phyloP scores from a whole-genome alignment of 1,140 invertebrate species.

The Pseudomyrmex dendroicus region DNA sequence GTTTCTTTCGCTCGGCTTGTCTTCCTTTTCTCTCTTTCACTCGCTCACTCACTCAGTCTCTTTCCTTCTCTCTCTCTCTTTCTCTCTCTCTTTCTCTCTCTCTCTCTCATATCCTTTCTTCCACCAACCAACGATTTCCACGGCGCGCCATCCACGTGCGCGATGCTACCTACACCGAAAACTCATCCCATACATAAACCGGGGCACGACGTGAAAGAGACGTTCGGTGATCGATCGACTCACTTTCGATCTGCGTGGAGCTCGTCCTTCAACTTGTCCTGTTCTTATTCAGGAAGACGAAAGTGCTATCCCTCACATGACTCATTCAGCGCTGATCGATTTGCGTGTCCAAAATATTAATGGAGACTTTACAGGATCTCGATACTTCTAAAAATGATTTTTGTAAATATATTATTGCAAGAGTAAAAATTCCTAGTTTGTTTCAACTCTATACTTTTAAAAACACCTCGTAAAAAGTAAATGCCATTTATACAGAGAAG shows the following conservation, averaged over 20 bases:
- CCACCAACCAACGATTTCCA: not conserved
- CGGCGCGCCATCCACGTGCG: conserved; percentile 1
- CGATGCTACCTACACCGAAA: not conserved
- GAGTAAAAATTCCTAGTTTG: not conserved
- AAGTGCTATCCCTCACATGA: not conserved
- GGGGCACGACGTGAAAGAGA: conserved; percentile 1
- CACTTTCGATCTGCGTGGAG: conserved; percentile 41
- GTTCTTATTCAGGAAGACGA: not conserved
- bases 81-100: too few relatives aligned
- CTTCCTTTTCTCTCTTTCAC: not conserved
- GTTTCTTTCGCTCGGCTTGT: conserved; percentile 49
- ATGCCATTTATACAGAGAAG: conserved; percentile 8
- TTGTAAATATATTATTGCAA: conserved; percentile 1
- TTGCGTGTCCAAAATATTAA: not conserved
- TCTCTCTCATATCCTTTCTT: too few relatives aligned
- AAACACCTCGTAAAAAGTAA: not conserved
- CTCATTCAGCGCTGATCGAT: not conserved
- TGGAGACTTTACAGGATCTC: not conserved
- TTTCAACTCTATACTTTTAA: not conserved
- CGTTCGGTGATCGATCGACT: conserved; percentile 46
- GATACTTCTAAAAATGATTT: not conserved
- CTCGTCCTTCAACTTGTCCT: conserved; percentile 8
- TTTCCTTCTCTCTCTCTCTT: too few relatives aligned
- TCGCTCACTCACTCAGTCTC: too few relatives aligned
- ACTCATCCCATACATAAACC: conserved; percentile 30